Evolutionary conservation across 2,888 invertebrate species (phyloP), one percentile per base, ranked within the genome.

Genomic region (Hylaea fasciaria): DNA sequence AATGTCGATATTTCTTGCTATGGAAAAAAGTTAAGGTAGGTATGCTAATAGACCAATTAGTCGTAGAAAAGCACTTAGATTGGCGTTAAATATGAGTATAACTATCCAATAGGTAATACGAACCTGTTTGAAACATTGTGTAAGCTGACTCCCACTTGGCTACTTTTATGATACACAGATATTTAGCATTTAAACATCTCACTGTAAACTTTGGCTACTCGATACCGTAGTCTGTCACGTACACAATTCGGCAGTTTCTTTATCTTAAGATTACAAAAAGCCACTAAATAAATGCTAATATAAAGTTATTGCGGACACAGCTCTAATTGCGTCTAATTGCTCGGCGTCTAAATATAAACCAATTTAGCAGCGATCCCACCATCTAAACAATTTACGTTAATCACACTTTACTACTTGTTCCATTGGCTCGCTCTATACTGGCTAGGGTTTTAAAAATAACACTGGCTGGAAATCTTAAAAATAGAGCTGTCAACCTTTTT

Each of bases 301-400:
- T 0, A 57, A 70, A 57, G 57, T 32, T 48, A 63, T 63, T 50
- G 57, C 56, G 62, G 58, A 58, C 48, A 50, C 50, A 51, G 46
- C 61, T 64, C 62, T 61, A 67, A 67, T 65, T 68, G 62, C 49
- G 55, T 66, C 47, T 64, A 66, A 69, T 65, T 61, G 61, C 47
- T 17, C 22, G 7, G 54, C 8, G 41, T 48, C 64, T 59, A 57
- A 64, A 67, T 66, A 66, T 66, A 70, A 67, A 70, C 52, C 66
- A 68, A 68, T 70, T 63, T 59, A 67, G 52, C 32, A 28, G 22
- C 53, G 37, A 49, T 58, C 53, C 58, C 59, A 22, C 40, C 56
- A 32, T 52, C 55, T 48, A 47, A 40, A 50, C 50, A 54, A 63
- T 68, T 64, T 22, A 22, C 22, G 22, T 22, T 60, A 52, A 53